Percentiles rank a stretch among this genome's conserved stretches.
Conservation (phyloP, 1,140 invertebrate species). For the Ips nitidus region DNA sequence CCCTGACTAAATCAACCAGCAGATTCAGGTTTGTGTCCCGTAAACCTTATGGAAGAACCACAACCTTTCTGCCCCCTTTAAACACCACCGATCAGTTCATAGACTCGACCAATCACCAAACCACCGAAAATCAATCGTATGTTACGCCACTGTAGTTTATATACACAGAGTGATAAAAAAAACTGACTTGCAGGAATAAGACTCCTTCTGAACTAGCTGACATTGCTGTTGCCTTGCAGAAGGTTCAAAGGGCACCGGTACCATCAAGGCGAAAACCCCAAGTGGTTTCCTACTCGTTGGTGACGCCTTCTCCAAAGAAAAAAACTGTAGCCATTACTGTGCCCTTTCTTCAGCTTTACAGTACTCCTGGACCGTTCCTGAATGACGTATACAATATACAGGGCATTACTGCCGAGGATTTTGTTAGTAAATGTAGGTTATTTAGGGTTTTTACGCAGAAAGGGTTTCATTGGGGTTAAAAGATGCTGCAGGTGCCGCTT, state of each 20-base stretch:
- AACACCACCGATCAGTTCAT: slow-evolving; percentile 37
- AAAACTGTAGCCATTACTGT: slow-evolving; percentile 26
- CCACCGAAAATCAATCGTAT: slow-evolving; percentile 25
- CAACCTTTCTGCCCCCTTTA: slow-evolving; percentile 20
- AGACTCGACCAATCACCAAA: slow-evolving; percentile 43
- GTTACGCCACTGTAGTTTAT: too few relatives aligned
- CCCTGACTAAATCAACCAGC: slow-evolving; percentile 13
- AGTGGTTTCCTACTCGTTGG: background rate
- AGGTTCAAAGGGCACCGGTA: slow-evolving; percentile 45
- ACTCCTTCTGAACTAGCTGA: background rate
- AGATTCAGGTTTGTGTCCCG: slow-evolving; percentile 35
- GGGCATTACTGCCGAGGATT: slow-evolving; percentile 17
- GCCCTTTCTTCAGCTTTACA: background rate
- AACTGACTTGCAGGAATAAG: background rate
- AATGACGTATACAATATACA: slow-evolving; percentile 13
- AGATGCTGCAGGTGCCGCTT: background rate
- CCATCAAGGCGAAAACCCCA: slow-evolving; percentile 27
- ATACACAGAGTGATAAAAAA: background rate
- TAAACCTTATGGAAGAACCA: slow-evolving; percentile 32
- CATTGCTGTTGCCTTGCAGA: background rate
- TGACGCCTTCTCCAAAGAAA: background rate
- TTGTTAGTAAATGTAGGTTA: slow-evolving; percentile 24
- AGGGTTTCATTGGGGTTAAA: background rate
- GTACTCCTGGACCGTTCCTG: background rate
- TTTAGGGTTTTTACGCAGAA: background rate